Evolutionary conservation across 2,113 vertebrate species (phyloP).

Genomic region (Podiceps cristatus): DNA sequence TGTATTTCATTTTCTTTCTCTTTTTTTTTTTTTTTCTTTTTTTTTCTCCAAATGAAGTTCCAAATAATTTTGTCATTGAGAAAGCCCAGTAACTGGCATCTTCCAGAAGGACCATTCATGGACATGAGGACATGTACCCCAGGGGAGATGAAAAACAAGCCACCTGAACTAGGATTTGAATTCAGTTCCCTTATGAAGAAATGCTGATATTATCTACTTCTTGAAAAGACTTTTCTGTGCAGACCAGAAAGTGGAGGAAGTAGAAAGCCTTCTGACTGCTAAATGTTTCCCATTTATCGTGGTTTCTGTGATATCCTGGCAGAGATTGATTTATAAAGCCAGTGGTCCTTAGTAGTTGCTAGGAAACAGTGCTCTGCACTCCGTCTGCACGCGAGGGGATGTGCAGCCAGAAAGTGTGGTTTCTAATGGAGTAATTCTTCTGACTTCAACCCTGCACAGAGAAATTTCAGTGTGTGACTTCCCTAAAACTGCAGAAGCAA

Average conservation of each 20-base stretch:
- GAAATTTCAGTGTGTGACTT: background rate
- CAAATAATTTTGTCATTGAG: background rate
- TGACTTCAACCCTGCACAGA: background rate
- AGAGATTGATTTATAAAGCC: conserved; percentile 70
- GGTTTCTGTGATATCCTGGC: conserved; percentile 56
- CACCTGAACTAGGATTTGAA: conserved; percentile 37
- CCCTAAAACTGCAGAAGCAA: background rate
- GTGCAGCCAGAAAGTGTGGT: conserved; percentile 19
- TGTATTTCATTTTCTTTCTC: background rate
- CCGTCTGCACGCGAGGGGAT: background rate
- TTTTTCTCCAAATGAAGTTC: background rate
- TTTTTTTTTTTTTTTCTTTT: background rate
- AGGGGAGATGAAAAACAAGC: background rate
- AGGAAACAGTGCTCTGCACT: conserved; percentile 59
- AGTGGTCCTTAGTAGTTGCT: conserved; percentile 63
- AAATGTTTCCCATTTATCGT: conserved; percentile 48
- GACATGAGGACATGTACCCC: background rate
- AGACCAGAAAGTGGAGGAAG: conserved; percentile 18
- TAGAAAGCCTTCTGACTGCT: conserved; percentile 53
- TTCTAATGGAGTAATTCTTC: conserved; percentile 42
- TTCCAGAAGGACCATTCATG: background rate
- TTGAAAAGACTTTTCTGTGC: conserved; percentile 46
- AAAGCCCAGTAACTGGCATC: background rate
- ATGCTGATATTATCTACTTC: conserved; percentile 42
- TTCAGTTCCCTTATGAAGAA: conserved; percentile 1